Percentiles rank a stretch among this genome's conserved stretches.
These are phyloP conservation scores for Phylloscopus collybita DNA, from an alignment of 2,797 vertebrate genomes.

Conservation along the genomic window DNA sequence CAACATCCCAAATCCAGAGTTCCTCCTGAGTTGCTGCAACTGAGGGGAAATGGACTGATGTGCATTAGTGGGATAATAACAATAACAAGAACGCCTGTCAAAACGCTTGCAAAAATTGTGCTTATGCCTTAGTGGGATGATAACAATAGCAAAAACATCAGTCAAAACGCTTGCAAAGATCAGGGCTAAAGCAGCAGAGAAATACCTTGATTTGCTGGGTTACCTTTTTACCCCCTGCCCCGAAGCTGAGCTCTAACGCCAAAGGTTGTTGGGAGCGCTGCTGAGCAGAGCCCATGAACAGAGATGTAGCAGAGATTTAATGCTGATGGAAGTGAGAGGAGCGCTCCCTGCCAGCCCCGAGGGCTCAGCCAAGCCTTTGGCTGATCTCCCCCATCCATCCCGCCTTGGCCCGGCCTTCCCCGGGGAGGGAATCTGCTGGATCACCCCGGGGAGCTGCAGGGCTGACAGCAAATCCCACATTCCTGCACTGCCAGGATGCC, in stretches of 20 bases:
- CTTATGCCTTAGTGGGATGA: not conserved
- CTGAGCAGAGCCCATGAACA: not conserved
- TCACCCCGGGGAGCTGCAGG: not conserved
- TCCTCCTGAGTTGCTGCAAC: not conserved
- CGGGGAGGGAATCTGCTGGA: not conserved
- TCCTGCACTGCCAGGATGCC: not conserved
- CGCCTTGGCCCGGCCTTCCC: not conserved
- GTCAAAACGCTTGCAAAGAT: not conserved
- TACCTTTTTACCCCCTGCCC: not conserved
- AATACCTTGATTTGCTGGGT: not conserved
- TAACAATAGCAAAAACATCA: not conserved
- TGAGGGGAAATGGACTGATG: not conserved
- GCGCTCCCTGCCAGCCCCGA: not conserved
- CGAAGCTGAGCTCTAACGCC: not conserved
- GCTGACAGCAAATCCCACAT: not conserved
- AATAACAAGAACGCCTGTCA: not conserved
- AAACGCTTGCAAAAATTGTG: not conserved
- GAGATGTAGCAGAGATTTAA: not conserved
- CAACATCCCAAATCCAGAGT: not conserved
- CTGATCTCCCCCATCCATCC: not conserved
- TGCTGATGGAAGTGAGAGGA: not conserved
- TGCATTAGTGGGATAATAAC: not conserved
- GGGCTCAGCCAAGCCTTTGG: not conserved
- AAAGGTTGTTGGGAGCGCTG: not conserved
- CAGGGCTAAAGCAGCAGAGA: not conserved